Conservation (phyloP, 2,888 invertebrate genomes). For the Kuschelorhynchus macadamiae region DNA sequence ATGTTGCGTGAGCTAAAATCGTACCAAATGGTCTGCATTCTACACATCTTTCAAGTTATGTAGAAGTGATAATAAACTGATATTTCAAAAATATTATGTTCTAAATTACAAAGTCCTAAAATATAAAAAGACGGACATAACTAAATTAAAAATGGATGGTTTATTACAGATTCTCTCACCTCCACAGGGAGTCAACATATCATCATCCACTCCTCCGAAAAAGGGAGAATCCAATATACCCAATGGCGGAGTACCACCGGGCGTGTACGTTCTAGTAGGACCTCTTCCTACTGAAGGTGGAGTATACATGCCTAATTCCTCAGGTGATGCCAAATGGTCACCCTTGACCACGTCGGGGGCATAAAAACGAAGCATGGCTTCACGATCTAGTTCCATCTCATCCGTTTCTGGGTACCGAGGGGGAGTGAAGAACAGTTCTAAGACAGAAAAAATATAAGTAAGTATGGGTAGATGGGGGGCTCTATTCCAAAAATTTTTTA, state of each 20-base stretch:
- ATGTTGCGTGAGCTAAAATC: too few species aligned
- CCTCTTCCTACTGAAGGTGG: slow-evolving; percentile 16
- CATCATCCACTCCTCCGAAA: not conserved
- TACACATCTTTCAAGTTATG: too few species aligned
- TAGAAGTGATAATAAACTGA: too few species aligned
- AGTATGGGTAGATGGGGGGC: too few species aligned
- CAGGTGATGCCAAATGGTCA: slow-evolving; percentile 6
- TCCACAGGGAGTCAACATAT: not conserved
- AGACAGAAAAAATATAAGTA: too few species aligned
- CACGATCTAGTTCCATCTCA: slow-evolving; percentile 19
- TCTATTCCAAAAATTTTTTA: too few species aligned
- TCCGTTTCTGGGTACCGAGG: slow-evolving; percentile 22
- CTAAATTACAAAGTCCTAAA: too few species aligned
- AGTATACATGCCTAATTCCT: slow-evolving; percentile 10
- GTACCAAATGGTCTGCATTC: too few species aligned
- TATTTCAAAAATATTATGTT: too few species aligned
- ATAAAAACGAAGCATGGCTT: slow-evolving; percentile 10
- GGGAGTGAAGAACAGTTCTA: slow-evolving; percentile 8
- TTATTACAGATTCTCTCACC: too few species aligned
- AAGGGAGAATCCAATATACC: slow-evolving; percentile 7
- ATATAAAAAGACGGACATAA: too few species aligned
- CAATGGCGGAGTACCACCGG: slow-evolving; percentile 7
- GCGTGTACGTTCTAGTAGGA: slow-evolving; percentile 15
- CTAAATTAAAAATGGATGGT: too few species aligned
- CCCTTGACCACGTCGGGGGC: not conserved